These are phyloP conservation scores for Drosophila subquinaria DNA, from an alignment of 2,888 invertebrate species.

Conservation along the genomic window DNA sequence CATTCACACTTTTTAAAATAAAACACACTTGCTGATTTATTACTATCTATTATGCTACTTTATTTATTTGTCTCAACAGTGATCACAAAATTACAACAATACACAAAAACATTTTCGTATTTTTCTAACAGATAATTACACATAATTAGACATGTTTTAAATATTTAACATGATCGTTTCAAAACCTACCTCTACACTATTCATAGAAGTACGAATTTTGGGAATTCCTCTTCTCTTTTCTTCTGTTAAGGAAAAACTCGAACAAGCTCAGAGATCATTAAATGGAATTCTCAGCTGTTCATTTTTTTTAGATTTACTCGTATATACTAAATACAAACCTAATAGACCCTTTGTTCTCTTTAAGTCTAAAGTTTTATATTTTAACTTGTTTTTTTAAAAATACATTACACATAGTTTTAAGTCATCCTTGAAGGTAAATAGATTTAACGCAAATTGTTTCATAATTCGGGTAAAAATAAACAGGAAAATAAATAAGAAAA, in stretches of 20 bases:
- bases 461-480: slow-evolving; percentile 4
- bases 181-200: not conserved
- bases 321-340: not conserved
- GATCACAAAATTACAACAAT: not conserved
- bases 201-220: not conserved
- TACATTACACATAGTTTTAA: not conserved
- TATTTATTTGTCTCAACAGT: not conserved
- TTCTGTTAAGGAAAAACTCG: not conserved
- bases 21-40: too few species aligned
- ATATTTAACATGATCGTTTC: not conserved
- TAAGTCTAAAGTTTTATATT: too few species aligned
- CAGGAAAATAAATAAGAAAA: not conserved
- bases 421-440: not conserved
- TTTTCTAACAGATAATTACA: too few species aligned
- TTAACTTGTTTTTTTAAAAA: too few species aligned
- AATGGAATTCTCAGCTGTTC: not conserved
- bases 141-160: too few species aligned
- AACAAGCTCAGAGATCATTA: not conserved
- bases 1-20: too few species aligned
- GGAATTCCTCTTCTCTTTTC: not conserved
- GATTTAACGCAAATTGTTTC: not conserved
- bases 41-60: not conserved
- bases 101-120: not conserved
- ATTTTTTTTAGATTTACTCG: not conserved
- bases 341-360: not conserved